Conservation (phyloP, 2,113 vertebrate genomes). For the Mormyrus lacerda region DNA sequence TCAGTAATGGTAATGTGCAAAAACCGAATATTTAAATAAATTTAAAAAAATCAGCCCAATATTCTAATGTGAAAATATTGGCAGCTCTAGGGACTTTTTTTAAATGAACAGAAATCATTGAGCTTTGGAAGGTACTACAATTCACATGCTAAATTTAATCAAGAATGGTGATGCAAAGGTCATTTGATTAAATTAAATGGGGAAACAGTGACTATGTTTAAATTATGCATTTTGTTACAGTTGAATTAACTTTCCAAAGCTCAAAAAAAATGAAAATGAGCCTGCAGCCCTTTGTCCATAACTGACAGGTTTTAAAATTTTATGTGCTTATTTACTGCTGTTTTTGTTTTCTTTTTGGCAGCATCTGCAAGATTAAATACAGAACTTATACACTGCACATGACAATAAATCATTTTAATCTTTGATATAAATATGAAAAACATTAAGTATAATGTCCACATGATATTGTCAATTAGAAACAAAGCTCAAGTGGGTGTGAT, state of each 20-base stretch:
- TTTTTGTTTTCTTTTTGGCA: not conserved
- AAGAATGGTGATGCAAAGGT: not conserved
- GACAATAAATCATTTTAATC: not conserved
- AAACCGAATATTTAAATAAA: not conserved
- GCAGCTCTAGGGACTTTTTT: not conserved
- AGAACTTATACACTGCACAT: not conserved
- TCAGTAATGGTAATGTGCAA: not conserved
- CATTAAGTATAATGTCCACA: not conserved
- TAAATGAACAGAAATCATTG: not conserved
- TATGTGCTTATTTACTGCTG: not conserved
- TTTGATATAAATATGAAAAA: not conserved
- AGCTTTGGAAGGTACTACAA: not conserved
- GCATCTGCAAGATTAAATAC: not conserved
- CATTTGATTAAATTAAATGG: not conserved
- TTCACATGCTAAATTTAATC: not conserved
- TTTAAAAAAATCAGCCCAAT: not conserved
- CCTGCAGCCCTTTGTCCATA: not conserved
- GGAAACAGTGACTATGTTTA: not conserved
- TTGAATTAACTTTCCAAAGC: not conserved
- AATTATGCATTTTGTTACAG: not conserved
- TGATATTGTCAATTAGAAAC: not conserved
- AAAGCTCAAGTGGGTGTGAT: not conserved
- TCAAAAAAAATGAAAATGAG: no score
- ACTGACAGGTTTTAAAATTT: not conserved
- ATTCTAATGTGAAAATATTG: not conserved